Evolutionary conservation across 2,888 invertebrate genomes (phyloP), one percentile per base, ranked within the genome.

Genomic region (Harpalus rufipes): DNA sequence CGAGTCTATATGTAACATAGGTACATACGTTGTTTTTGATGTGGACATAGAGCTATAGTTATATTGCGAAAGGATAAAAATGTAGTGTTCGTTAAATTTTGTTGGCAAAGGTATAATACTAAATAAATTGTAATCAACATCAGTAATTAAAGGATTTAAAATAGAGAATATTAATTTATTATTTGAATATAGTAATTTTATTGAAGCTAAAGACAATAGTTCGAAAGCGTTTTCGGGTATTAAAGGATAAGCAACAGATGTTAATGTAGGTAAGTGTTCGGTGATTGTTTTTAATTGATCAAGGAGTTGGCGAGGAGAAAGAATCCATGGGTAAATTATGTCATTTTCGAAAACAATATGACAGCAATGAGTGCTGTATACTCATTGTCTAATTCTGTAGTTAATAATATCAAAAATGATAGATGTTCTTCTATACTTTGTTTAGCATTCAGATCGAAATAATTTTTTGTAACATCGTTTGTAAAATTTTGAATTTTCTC

Each of bases 391-490:
- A 65, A 65, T 65, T 65, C 65, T 1, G 21, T 65, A 8, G 32
- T 18, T 18, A 65, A 65, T 5, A 65, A 10, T 7, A 25, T 21
- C n/a, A 65, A 25, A 65, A 10, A 65, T 65, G 65, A 65, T 16
- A 65, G 32, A 65, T 65, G 65, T 65, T 65, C 21, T 65, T 65
- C 18, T 7, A 65, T 65, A 16, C 18, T 65, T 65, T 65, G 65
- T 65, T 65, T 32, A 18, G 65, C 32, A 6, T 6, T 65, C 1
- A 65, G 18, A 21, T 65, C 18, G 32, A 65, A 65, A 18, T 65
- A 65, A 21, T 25, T 65, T 25, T 65, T 65, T 4, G 16, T 65
- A 10, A 10, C 16, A 18, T 25, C 10, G 21, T 65, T 21, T 18
- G 5, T 6, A n/a, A 65, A 65, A 65, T 65, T 65, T 65, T 65